These are phyloP conservation scores for Gallinago media DNA, from an alignment of 2,113 vertebrate species.

Conservation along the genomic window DNA sequence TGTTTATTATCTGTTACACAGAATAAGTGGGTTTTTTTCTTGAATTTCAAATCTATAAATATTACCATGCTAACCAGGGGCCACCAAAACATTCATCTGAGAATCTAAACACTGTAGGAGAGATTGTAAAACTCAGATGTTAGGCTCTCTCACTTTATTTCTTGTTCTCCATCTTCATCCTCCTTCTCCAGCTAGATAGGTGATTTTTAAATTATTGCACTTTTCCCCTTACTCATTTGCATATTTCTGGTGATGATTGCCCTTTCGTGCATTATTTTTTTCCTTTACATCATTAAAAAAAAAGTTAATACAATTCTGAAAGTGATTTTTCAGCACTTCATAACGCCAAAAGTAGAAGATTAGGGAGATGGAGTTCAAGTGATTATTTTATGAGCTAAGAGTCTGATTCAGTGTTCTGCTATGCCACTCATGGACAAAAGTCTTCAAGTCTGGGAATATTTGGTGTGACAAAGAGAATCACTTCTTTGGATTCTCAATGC, in stretches of 20 bases:
- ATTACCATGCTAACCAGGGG: neutral
- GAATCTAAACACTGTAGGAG: neutral
- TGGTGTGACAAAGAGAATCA: neutral
- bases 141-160: neutral
- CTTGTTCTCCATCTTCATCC: neutral
- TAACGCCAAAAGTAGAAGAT: neutral
- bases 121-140: neutral
- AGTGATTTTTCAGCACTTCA: neutral
- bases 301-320: neutral
- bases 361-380: neutral
- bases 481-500: neutral
- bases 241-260: neutral
- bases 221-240: neutral
- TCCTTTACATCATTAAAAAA: neutral
- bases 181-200: neutral
- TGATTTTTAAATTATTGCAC: neutral
- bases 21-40: rapidly evolving
- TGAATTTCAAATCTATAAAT: neutral
- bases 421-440: neutral
- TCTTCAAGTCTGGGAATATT: neutral
- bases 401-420: neutral
- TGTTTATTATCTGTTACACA: neutral
- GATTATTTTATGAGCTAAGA: neutral
- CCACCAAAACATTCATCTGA: neutral
- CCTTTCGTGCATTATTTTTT: neutral